Evolutionary conservation across 2,797 vertebrate genomes (phyloP).

Genomic region (Enteromius mattozi): DNA sequence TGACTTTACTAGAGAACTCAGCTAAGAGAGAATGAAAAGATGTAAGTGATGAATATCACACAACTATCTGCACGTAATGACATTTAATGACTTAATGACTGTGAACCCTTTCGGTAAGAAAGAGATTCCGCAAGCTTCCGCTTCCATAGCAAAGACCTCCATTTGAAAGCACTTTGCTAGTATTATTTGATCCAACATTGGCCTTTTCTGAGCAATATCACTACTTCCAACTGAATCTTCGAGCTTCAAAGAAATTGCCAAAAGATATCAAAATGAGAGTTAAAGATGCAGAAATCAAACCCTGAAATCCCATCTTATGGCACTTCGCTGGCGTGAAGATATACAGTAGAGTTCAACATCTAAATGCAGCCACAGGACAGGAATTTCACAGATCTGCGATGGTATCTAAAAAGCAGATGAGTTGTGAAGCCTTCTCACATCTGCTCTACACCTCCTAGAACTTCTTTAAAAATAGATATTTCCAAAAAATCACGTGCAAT

Average conservation of each 20-base stretch:
- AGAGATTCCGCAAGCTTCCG: constrained; percentile 24
- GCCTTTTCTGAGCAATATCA: constrained; percentile 33
- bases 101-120: constrained; percentile 40
- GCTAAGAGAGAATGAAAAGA: constrained; percentile 13
- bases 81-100: constrained; percentile 53
- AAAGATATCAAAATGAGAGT: constrained; percentile 28
- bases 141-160: constrained; percentile 29
- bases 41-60: constrained; percentile 48
- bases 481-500: not conserved
- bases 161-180: constrained; percentile 34
- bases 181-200: constrained; percentile 37
- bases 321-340: not conserved
- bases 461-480: constrained; percentile 9
- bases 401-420: constrained; percentile 18
- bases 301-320: constrained; percentile 11
- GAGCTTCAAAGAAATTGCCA: not conserved
- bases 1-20: constrained; percentile 15
- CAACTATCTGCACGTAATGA: constrained; percentile 33
- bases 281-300: constrained; percentile 28
- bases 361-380: constrained; percentile 27
- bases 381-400: constrained; percentile 33
- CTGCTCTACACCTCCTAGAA: not conserved
- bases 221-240: not conserved
- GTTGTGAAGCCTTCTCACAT: constrained; percentile 9
- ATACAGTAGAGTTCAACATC: constrained; percentile 19